Evolutionary conservation across 2,888 invertebrate genomes (phyloP).

Genomic region (Eubasilissa splendida): DNA sequence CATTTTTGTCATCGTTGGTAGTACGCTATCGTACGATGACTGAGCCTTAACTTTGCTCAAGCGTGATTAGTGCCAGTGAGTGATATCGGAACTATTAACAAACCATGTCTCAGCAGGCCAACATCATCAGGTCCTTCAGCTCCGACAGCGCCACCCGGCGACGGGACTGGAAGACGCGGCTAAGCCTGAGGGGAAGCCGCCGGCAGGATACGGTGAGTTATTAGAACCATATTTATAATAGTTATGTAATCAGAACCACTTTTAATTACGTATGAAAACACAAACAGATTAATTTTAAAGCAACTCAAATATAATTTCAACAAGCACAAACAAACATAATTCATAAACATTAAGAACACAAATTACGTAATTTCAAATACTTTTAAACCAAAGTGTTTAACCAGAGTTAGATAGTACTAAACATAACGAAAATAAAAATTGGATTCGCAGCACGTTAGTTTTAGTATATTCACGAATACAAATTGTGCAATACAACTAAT

Average conservation of each 20-base stretch:
- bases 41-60: not conserved
- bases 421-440: no score
- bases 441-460: no score
- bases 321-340: not conserved
- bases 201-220: slow-evolving; percentile 73
- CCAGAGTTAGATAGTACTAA: no score
- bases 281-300: not conserved
- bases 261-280: not conserved
- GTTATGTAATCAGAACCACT: not conserved
- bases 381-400: no score
- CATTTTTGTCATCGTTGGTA: not conserved
- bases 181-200: slow-evolving; percentile 81
- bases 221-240: not conserved
- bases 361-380: no score
- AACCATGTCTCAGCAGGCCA: slow-evolving; percentile 32
- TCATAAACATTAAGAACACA: no score
- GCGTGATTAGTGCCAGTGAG: not conserved
- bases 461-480: no score
- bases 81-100: not conserved
- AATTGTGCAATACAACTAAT: no score
- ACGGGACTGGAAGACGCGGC: slow-evolving; percentile 82
- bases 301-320: not conserved
- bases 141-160: slow-evolving; percentile 75
- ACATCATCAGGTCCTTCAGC: slow-evolving; percentile 78
- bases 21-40: slow-evolving; percentile 5